Evolutionary conservation across 2,888 invertebrate species (phyloP).

Genomic region (Drosophila maculinotata): DNA sequence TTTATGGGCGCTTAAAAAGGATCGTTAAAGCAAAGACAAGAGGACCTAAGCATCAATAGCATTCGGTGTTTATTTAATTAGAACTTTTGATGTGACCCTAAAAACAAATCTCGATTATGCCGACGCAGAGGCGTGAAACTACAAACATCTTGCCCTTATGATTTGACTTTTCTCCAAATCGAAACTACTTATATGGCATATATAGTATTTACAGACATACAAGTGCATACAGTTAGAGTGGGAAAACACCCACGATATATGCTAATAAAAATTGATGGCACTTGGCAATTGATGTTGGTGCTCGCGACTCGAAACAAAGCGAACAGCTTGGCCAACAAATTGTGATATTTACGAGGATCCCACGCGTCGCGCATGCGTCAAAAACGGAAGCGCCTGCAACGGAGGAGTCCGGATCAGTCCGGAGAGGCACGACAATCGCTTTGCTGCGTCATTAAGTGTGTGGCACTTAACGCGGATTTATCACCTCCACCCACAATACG

Average conservation of each 20-base stretch:
- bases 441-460: constrained; percentile 69
- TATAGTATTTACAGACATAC: not conserved
- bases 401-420: not conserved
- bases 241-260: constrained; percentile 17
- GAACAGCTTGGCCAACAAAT: constrained; percentile 64
- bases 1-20: constrained; percentile 74
- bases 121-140: constrained; percentile 14
- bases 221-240: constrained; percentile 33
- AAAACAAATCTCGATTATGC: constrained; percentile 12
- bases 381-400: constrained; percentile 63
- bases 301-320: constrained; percentile 42
- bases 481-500: constrained; percentile 74
- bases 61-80: constrained; percentile 65
- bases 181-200: constrained; percentile 1
- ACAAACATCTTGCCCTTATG: constrained; percentile 13
- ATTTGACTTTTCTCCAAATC: constrained; percentile 1
- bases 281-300: constrained; percentile 57
- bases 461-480: constrained; percentile 81
- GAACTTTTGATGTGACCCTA: constrained; percentile 36
- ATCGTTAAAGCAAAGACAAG: constrained; percentile 73
- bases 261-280: constrained; percentile 80
- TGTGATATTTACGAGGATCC: constrained; percentile 73
- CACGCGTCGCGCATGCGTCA: constrained; percentile 73
- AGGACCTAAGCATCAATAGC: constrained; percentile 13
- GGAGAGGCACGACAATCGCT: constrained; percentile 9